phyloP scores from a whole-genome alignment of 2,113 vertebrate genomes.

The Psittacula cyanocephala region DNA sequence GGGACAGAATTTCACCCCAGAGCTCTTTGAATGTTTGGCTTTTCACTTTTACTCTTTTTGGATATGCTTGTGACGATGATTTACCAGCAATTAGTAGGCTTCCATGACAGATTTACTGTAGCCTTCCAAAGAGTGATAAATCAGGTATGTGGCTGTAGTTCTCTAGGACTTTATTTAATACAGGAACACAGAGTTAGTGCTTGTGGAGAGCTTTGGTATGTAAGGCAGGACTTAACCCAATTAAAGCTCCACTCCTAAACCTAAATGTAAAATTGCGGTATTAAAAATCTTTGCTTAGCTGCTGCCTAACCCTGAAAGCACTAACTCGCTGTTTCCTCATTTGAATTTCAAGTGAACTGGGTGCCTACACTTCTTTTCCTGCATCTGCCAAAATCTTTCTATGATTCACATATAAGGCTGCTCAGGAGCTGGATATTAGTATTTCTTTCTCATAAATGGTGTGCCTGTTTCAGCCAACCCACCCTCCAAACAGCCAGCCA shows the following conservation, averaged over 20 bases:
- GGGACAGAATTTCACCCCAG: constrained; percentile 62
- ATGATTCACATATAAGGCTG: background rate
- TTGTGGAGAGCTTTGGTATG: background rate
- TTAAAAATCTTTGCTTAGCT: background rate
- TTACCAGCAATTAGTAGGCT: constrained; percentile 63
- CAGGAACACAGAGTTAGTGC: background rate
- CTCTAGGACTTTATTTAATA: background rate
- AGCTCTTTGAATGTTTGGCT: background rate
- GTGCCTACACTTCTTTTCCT: background rate
- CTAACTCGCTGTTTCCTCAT: background rate
- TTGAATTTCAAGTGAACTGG: constrained; percentile 31
- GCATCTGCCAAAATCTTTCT: background rate
- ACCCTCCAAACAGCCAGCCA: background rate
- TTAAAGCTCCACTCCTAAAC: background rate
- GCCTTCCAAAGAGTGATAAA: constrained; percentile 43
- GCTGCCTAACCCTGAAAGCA: constrained; percentile 16
- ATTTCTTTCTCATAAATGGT: background rate
- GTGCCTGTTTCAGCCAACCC: background rate
- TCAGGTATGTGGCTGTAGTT: constrained; percentile 2
- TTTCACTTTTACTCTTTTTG: constrained; percentile 15
- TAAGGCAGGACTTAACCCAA: constrained; percentile 29
- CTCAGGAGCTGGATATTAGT: background rate
- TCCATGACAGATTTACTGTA: constrained; percentile 57
- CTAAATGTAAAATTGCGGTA: background rate
- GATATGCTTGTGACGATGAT: constrained; percentile 42